Evolutionary conservation across 1,140 invertebrate genomes (phyloP), one percentile per base, ranked within the genome.

Genomic region (Drosophila saltans): DNA sequence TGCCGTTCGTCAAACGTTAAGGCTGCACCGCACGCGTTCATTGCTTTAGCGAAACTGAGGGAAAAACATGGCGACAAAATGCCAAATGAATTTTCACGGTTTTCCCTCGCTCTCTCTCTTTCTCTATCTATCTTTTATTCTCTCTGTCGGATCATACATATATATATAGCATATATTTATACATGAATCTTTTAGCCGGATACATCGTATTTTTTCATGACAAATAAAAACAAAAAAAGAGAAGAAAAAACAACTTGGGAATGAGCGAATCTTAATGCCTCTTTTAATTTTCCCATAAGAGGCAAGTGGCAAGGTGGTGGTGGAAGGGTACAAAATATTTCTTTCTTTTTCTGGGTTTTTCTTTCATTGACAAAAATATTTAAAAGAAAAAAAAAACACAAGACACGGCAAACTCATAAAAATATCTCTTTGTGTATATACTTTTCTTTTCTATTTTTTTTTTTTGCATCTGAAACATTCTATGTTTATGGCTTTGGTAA

Each of bases 351-450:
- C 57, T 62, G 59, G 63, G 43, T 69, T 74, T 70, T 48, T 67
- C 45, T 74, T 89, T 88, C 84, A 88, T 88, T 88, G 84, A 88
- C 71, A 84, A 88, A 89, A 71, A 72, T 86, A 66, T 86, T 86
- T 81, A 75, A 33, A 72, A 71, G 81, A 86, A 16, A 24, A 6
- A 6, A 48, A 21, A 6, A 24, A 7, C 16, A 48, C 1, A 39
- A 3, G 11, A 40, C 8, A 3, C 21, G 21, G 45, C 43, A 45
- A 55, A 57, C 72, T 45, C 69, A 85, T 78, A 70, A 81, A 79
- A 81, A 86, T 78, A 79, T 79, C 72, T 78, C 41, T 55, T 39
- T 21, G 56, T 45, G 61, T 63, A 73, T 45, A 16, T 36, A 6
- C 3, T 36, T 60, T 41, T 72, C 66, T 52, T 55, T 59, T 67